A percentile compares a stretch with the other conserved stretches of the same genome.
Evolutionary conservation across 64 coral and sea anemone species (phyloP).

Genomic region (Acropora yongei): DNA sequence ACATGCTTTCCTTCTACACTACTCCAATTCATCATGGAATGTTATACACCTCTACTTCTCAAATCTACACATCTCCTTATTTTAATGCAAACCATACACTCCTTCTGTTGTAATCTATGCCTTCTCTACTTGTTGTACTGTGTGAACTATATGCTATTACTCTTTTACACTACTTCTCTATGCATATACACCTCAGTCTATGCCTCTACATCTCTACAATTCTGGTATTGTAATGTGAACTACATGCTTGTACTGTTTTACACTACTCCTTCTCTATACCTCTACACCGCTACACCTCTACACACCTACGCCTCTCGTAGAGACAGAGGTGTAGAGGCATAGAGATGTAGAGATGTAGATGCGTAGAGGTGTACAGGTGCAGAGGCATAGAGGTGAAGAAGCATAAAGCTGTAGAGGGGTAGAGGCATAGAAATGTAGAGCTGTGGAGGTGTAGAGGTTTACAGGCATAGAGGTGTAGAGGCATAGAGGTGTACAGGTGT

Average conservation of each 20-base stretch:
- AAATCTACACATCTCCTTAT: neutral
- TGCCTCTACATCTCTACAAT: neutral
- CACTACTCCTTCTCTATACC: neutral
- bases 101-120: neutral
- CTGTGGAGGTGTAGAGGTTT: too few relatives aligned
- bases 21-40: neutral
- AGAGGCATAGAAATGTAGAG: too few relatives aligned
- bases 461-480: too few relatives aligned
- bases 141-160: slow-evolving; percentile 4
- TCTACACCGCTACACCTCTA: neutral
- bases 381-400: too few relatives aligned
- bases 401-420: too few relatives aligned
- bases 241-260: neutral
- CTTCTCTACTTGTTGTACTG: neutral
- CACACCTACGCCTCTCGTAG: neutral
- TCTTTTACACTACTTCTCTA: neutral
- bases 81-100: neutral
- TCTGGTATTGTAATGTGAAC: neutral
- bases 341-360: too few relatives aligned
- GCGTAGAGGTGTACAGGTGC: too few relatives aligned
- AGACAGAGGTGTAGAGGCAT: too few relatives aligned
- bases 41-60: neutral
- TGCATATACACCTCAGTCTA: neutral
- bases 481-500: too few relatives aligned
- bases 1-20: neutral